phyloP scores from a whole-genome alignment of 2,113 vertebrate genomes.

The Xenopus tropicalis region UCB_Xtro_10.0 CM004446.2:106332501-106333000 shows the following conservation, averaged over 20 bases:
- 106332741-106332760: not conserved
- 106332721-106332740: too few species aligned
- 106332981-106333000: too few species aligned
- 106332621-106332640: not conserved
- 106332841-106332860: not conserved
- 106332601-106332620: not conserved
- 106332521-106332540: conserved; percentile 22
- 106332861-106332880: not conserved
- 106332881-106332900: not conserved
- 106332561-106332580: not conserved
- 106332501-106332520: conserved; percentile 52
- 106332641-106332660: not conserved
- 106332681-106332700: not conserved
- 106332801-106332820: not conserved
- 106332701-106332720: not conserved
- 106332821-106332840: not conserved
- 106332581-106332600: conserved; percentile 5
- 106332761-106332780: not conserved
- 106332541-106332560: not conserved
- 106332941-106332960: too few species aligned
- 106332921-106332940: too few species aligned
- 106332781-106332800: not conserved
- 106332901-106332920: not conserved
- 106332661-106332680: not conserved
- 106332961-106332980: too few species aligned